Base-by-base conservation (phyloP, 2,113 vertebrate species). In the Ptilonorhynchus violaceus region DNA sequence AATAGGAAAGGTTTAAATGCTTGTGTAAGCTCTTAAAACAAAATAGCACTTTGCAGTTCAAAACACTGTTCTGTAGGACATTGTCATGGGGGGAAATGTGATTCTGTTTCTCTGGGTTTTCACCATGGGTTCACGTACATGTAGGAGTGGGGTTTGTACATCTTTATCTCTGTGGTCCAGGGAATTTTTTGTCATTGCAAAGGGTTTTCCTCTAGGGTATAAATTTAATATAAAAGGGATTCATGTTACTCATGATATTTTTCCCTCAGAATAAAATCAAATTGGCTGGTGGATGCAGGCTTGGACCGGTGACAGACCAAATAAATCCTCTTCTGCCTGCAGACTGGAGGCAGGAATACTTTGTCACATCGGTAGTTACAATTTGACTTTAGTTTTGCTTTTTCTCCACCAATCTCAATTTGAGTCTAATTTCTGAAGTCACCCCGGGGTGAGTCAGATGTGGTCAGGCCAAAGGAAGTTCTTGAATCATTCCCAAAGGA, bases 361-460 rank as follows among this genome's bases (percentile, higher is more conserved):
- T 83, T 74, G 70, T 85, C 33, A 53, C 23, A 68, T 62, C 60
- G 53, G 31, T 28, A 78, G 69, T 49, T 93, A 56, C 22, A 79
- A 55, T 88, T 79, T 88, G 66, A 79, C 74, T 86, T 16, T 7
- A 60, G 55, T 44, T 86, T 68, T 88, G 63, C 18, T 69, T 83
- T 92, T 91, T 66, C 69, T 56, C 41, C 47, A 13, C 35, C 55
- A 62, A 13, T 64, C 35, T 93, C 41, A 11, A 33, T 89, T 95
- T 53, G 23, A 41, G 56, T 84, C 20, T 53, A 41, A 78, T 63
- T 88, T 91, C 76, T 73, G 41, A 93, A 93, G 73, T 91, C 53
- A 58, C 52, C 15, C 37, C 79, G 11, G 53, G 35, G 80, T 92
- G 95, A 96, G 56, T 96, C 95, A 96, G 69, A 72, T 37, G 76